Evolutionary conservation across 2,888 invertebrate genomes (phyloP).

Genomic region (Eupelmus urozonus): DNA sequence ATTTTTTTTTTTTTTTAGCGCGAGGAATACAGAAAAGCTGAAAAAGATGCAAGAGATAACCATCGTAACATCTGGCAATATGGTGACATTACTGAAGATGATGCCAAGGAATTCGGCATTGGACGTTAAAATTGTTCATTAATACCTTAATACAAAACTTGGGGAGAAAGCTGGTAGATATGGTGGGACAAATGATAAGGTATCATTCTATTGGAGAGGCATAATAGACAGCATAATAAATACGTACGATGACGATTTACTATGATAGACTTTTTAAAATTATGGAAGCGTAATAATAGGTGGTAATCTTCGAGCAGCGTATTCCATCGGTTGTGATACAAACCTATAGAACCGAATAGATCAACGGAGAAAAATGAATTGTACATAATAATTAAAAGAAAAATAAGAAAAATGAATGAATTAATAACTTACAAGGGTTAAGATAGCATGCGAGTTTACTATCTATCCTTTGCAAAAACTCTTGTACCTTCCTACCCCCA

Average conservation of each 20-base stretch:
- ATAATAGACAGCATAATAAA: constrained; percentile 60
- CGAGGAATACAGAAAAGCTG: constrained; percentile 89
- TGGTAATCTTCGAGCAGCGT: constrained; percentile 51
- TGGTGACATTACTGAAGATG: constrained; percentile 98
- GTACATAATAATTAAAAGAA: constrained; percentile 60
- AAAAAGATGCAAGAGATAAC: constrained; percentile 90
- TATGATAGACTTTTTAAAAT: constrained; percentile 59
- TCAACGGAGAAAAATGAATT: constrained; percentile 58
- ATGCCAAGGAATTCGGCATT: constrained; percentile 78
- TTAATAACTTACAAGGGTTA: constrained; percentile 51
- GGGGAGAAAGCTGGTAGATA: constrained; percentile 58
- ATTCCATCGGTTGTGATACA: constrained; percentile 56
- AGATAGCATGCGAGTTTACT: constrained; percentile 59
- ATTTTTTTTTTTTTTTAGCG: constrained; percentile 76
- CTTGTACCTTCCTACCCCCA: constrained; percentile 59
- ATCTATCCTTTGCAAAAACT: constrained; percentile 55
- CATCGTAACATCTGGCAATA: constrained; percentile 97
- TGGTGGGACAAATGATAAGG: constrained; percentile 59
- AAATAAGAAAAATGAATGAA: constrained; percentile 53
- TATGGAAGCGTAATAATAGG: constrained; percentile 51
- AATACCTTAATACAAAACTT: constrained; percentile 57
- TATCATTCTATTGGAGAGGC: constrained; percentile 55
- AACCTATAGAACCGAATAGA: constrained; percentile 56
- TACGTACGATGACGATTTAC: constrained; percentile 57
- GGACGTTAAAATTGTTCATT: constrained; percentile 63